A percentile compares a stretch with the other conserved stretches of the same genome.
phyloP scores from a whole-genome alignment of 2,113 vertebrate species.

The Bufo bufo region DNA sequence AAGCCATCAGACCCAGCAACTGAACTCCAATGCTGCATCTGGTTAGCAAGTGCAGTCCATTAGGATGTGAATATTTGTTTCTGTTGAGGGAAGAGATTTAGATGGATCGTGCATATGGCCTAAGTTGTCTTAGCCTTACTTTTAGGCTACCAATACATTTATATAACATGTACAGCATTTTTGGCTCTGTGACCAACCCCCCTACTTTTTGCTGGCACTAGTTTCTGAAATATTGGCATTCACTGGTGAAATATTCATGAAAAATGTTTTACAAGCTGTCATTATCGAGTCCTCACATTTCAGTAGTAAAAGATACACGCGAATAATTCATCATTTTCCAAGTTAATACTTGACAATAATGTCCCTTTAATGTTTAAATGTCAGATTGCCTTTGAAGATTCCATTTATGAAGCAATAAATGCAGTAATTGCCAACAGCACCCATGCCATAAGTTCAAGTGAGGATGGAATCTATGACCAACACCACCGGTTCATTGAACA shows the following conservation, averaged over 20 bases:
- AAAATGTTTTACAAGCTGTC: neutral
- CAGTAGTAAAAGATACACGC: neutral
- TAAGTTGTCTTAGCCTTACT: no score
- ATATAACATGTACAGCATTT: no score
- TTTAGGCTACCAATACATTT: no score
- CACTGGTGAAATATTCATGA: neutral
- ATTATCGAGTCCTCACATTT: neutral
- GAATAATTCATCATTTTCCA: neutral
- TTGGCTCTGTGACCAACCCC: no score
- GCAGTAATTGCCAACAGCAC: conserved; percentile 30
- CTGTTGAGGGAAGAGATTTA: no score
- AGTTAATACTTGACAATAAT: conserved; percentile 7
- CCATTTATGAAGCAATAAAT: neutral
- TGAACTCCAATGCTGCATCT: no score
- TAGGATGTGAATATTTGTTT: no score
- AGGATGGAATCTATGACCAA: conserved; percentile 60
- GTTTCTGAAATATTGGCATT: neutral
- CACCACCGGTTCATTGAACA: conserved; percentile 68
- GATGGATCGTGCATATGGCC: no score
- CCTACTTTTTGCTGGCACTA: neutral
- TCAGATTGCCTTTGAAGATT: conserved; percentile 6
- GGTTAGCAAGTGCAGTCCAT: no score
- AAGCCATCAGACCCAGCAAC: no score
- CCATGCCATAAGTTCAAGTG: conserved; percentile 61
- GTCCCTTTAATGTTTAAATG: neutral